Percentiles rank a stretch among this genome's conserved stretches.
Conservation (phyloP, 2,113 vertebrate species). For the Clarias magur region DNA sequence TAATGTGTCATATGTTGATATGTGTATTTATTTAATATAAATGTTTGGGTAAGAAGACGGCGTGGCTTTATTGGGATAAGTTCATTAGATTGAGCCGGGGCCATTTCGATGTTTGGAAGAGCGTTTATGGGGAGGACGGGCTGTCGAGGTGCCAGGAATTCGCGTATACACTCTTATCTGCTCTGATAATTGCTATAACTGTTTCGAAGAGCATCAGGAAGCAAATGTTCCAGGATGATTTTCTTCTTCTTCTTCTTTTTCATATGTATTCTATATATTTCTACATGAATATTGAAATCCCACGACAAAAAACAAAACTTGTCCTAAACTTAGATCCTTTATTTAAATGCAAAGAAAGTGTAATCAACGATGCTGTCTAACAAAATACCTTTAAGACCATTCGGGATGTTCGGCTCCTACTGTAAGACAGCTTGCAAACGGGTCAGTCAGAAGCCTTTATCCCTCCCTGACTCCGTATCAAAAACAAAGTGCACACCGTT, state of each 20-base stretch:
- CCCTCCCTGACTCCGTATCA: not conserved
- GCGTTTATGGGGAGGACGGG: not conserved
- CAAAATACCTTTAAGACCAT: not conserved
- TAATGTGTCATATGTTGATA: not conserved
- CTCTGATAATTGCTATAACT: conserved; percentile 11
- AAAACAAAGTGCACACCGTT: conserved; percentile 10
- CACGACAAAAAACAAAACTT: not conserved
- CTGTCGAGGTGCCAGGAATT: conserved; percentile 4
- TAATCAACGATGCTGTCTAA: not conserved
- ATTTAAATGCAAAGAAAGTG: not conserved
- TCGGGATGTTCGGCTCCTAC: not conserved
- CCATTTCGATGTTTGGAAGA: conserved; percentile 8
- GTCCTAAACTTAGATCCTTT: not conserved
- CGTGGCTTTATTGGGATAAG: conserved; percentile 4
- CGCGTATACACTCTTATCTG: not conserved
- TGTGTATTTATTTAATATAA: conserved; percentile 22
- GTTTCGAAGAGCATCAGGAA: not conserved
- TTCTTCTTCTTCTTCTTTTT: too few species aligned
- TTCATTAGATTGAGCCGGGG: conserved; percentile 4
- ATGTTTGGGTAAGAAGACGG: not conserved
- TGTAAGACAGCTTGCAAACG: not conserved
- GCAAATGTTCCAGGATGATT: not conserved
- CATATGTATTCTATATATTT: too few species aligned
- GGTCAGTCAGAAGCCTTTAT: not conserved
- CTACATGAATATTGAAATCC: not conserved